These are phyloP conservation scores for Heliconius erato DNA, from an alignment of 2,888 invertebrate genomes.

Conservation along the genomic window DNA sequence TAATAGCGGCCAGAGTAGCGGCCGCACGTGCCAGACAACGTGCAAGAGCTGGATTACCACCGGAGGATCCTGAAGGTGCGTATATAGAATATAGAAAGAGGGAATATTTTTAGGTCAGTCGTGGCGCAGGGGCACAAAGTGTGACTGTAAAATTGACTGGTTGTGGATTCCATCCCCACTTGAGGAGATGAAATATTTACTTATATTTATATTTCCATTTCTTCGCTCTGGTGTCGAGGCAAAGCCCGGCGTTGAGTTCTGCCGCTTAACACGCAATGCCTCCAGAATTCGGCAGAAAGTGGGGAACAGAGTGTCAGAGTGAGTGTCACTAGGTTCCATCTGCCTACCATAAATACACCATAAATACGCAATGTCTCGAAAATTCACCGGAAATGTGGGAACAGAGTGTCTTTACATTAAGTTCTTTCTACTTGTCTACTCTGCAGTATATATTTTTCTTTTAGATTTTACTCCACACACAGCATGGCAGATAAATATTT, in stretches of 20 bases:
- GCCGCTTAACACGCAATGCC: not conserved
- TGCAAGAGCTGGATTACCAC: conserved; percentile 90
- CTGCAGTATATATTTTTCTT: no score
- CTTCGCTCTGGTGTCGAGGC: no score
- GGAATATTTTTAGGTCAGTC: not conserved
- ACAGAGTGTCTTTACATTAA: not conserved
- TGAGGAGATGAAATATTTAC: no score
- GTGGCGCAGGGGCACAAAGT: no score
- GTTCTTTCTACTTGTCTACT: no score
- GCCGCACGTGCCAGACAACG: conserved; percentile 91
- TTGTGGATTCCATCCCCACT: no score
- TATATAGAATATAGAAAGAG: not conserved
- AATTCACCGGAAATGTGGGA: not conserved
- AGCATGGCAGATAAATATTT: no score
- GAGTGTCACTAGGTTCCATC: no score
- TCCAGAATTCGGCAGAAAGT: not conserved
- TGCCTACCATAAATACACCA: no score
- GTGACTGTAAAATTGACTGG: no score
- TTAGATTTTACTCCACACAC: no score
- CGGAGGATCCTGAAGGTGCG: conserved; percentile 85
- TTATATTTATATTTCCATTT: no score
- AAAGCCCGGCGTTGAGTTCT: not conserved
- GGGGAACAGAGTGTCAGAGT: not conserved
- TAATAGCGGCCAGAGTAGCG: conserved; percentile 89
- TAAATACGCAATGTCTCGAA: not conserved